Evolutionary conservation across 2,113 vertebrate genomes (phyloP).

Genomic region (Lethenteron reissneri): DNA sequence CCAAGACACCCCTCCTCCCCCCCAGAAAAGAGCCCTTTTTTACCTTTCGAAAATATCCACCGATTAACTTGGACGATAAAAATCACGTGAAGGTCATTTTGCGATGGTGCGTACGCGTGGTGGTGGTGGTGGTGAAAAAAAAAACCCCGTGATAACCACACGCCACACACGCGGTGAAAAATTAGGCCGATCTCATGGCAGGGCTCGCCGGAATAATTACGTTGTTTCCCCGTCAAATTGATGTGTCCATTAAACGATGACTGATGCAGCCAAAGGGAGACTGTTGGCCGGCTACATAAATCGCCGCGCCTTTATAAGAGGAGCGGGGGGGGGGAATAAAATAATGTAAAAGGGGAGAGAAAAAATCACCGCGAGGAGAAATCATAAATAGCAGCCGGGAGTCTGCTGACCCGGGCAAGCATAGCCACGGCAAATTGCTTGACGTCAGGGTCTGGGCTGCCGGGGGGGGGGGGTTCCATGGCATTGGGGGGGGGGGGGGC

Average conservation of each 20-base stretch:
- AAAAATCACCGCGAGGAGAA: too few species aligned
- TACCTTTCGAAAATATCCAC: too few species aligned
- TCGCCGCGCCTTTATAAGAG: slow-evolving; percentile 2
- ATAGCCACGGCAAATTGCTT: not conserved
- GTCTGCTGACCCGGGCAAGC: not conserved
- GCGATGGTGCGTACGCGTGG: slow-evolving; percentile 15
- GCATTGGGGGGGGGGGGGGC: slow-evolving; percentile 39
- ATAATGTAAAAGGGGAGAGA: too few species aligned
- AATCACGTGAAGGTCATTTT: slow-evolving; percentile 29
- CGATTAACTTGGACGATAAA: slow-evolving; percentile 7
- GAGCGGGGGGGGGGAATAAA: not conserved
- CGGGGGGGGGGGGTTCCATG: too few species aligned
- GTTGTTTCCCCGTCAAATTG: slow-evolving; percentile 6
- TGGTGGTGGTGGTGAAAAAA: not conserved
- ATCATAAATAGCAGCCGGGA: not conserved
- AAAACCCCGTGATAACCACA: slow-evolving; percentile 1
- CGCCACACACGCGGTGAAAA: not conserved
- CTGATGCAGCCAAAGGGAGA: not conserved
- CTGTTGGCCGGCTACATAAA: not conserved
- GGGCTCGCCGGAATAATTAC: slow-evolving; percentile 3
- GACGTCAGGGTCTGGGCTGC: not conserved
- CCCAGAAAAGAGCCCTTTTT: too few species aligned
- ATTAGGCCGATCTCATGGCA: slow-evolving; percentile 5
- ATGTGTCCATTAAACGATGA: slow-evolving; percentile 6
- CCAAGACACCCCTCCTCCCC: too few species aligned